Base-by-base conservation (phyloP, 2,113 vertebrate genomes). In the Rhynchopsitta pachyrhyncha region DNA sequence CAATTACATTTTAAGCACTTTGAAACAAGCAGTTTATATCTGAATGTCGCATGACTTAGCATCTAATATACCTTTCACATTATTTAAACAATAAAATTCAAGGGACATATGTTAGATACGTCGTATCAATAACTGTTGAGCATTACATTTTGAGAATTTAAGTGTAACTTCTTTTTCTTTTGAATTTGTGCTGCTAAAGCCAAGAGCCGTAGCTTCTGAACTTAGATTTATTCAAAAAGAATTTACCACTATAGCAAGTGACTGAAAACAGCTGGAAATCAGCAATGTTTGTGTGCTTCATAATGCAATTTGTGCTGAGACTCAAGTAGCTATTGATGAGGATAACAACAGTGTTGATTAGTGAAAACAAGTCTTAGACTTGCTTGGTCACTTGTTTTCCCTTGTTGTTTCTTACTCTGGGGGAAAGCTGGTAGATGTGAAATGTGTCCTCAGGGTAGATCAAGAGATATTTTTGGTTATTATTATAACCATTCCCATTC, bases 241-340 rank as follows among this genome's bases (percentile, higher is more conserved):
- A 66, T 71, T 67, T 33, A 19, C 64, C 47, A 13, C 39, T 83
- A 1, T 31, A 66, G 53, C 64, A 77, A 87, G 82, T 18, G 39
- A 64, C 59, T 55, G 85, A 53, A 74, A 90, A 33, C 42, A 92
- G 86, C 73, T 88, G 86, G 82, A 92, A 95, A 94, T 88, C 80
- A 90, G 86, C 79, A 71, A 41, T 81, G 88, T 88, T 90, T 96
- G 66, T 93, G 64, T 95, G 68, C 64, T 57, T 95, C 50, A 66
- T 83, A 83, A 92, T 78, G 86, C 80, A 86, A 6, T 95, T 94
- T 94, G 69, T 92, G 92, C 83, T 91, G 88, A 83, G 73, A 83
- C 71, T 86, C 47, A 33, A 81, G 66, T 29, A 47, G 67, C 86
- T 82, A 52, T 88, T 95, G 95, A 88, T 93, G 90, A 88, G 66